Conservation (phyloP, 1,140 invertebrate species). For the Drosophila ercepeae region DNA sequence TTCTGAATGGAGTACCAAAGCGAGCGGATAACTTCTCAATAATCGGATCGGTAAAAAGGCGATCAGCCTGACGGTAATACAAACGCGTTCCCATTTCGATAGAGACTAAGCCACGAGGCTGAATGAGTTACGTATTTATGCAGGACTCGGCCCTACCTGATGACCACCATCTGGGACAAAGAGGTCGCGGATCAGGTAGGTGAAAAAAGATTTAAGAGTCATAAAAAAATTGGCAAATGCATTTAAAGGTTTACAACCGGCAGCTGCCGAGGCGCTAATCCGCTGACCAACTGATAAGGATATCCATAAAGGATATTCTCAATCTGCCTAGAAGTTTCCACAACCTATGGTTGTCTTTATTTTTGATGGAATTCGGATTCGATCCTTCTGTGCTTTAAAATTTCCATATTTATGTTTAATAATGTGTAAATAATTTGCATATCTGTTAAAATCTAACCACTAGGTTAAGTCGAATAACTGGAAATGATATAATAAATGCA, state of each 20-base stretch:
- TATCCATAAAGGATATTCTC: not conserved
- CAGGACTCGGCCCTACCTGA: conserved; percentile 10
- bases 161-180: not conserved
- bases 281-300: not conserved
- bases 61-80: conserved; percentile 75
- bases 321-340: conserved; percentile 2
- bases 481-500: too few relatives aligned
- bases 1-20: conserved; percentile 55
- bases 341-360: too few relatives aligned
- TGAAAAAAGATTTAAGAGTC: conserved; percentile 7
- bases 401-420: too few relatives aligned
- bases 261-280: conserved; percentile 36
- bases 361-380: too few relatives aligned
- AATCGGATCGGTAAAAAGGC: conserved; percentile 77
- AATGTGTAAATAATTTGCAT: too few relatives aligned
- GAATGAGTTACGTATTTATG: conserved; percentile 28
- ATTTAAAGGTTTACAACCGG: conserved; percentile 39
- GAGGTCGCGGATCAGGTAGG: conserved; percentile 38
- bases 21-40: conserved; percentile 74
- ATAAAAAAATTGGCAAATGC: conserved; percentile 32
- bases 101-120: conserved; percentile 8
- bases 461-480: too few relatives aligned
- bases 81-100: conserved; percentile 68
- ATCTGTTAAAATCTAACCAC: too few relatives aligned
- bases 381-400: too few relatives aligned